phyloP scores from a whole-genome alignment of 2,797 vertebrate genomes.

The Merluccius polli region DNA sequence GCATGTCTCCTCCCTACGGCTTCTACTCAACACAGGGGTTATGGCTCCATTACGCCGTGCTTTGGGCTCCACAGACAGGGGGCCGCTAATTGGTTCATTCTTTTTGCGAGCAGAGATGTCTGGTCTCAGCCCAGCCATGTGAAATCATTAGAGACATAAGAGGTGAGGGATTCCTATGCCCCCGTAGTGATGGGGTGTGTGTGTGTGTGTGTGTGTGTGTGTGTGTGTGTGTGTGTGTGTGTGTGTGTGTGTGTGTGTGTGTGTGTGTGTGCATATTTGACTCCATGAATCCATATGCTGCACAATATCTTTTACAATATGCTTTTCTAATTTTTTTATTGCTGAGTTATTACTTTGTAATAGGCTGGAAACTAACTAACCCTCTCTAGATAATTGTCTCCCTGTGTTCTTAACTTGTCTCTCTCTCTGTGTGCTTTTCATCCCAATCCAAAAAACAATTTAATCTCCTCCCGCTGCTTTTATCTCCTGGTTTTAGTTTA shows the following conservation, averaged over 20 bases:
- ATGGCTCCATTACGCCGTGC: conserved; percentile 6
- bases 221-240: not conserved
- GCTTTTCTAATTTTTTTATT: not conserved
- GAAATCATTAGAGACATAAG: conserved; percentile 12
- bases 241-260: not conserved
- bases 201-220: not conserved
- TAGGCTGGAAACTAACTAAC: too few species aligned
- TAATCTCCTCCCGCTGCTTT: not conserved
- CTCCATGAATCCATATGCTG: not conserved
- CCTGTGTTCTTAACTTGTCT: not conserved
- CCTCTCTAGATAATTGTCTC: not conserved
- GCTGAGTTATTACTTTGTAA: too few species aligned
- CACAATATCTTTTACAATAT: not conserved
- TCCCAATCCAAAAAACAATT: too few species aligned
- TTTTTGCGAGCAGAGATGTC: not conserved
- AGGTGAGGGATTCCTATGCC: conserved; percentile 6
- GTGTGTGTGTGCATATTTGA: not conserved
- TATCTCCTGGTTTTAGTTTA: not conserved
- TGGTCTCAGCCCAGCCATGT: not conserved
- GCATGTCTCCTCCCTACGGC: not conserved
- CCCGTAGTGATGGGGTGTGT: not conserved
- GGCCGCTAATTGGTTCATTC: conserved; percentile 6
- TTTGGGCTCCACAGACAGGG: conserved; percentile 10
- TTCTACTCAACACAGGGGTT: conserved; percentile 13
- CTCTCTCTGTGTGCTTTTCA: not conserved